A percentile compares a stretch with the other conserved stretches of the same genome.
phyloP scores from a whole-genome alignment of 2,797 vertebrate genomes.

The Onychomys arenicola region DNA sequence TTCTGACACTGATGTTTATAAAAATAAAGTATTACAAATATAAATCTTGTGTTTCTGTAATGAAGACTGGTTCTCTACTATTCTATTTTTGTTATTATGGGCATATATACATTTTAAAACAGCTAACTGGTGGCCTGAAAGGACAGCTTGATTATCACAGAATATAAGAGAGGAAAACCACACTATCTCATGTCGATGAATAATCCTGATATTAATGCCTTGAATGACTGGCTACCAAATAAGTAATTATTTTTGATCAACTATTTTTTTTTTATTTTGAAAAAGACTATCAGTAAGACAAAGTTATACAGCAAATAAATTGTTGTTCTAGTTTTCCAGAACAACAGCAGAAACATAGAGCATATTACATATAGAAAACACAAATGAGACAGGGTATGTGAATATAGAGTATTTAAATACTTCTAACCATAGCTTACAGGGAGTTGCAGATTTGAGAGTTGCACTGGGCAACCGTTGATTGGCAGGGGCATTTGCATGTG shows the following conservation, averaged over 20 bases:
- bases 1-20: background rate
- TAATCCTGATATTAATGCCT: background rate
- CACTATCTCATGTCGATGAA: background rate
- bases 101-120: background rate
- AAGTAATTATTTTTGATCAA: background rate
- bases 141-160: background rate
- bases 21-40: background rate
- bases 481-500: background rate
- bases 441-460: background rate
- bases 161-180: background rate
- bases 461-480: fast-evolving
- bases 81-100: background rate
- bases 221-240: background rate
- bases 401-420: background rate
- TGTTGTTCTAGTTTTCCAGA: background rate
- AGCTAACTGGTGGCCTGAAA: background rate
- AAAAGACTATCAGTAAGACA: background rate
- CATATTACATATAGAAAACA: background rate
- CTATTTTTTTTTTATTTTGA: background rate
- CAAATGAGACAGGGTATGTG: background rate
- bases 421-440: background rate
- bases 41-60: background rate
- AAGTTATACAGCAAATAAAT: background rate
- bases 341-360: background rate
- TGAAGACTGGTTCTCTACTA: background rate